A percentile compares a stretch with the other conserved stretches of the same genome.
Conservation (phyloP, 2,113 vertebrate species). For the Myxocyprinus asiaticus region DNA sequence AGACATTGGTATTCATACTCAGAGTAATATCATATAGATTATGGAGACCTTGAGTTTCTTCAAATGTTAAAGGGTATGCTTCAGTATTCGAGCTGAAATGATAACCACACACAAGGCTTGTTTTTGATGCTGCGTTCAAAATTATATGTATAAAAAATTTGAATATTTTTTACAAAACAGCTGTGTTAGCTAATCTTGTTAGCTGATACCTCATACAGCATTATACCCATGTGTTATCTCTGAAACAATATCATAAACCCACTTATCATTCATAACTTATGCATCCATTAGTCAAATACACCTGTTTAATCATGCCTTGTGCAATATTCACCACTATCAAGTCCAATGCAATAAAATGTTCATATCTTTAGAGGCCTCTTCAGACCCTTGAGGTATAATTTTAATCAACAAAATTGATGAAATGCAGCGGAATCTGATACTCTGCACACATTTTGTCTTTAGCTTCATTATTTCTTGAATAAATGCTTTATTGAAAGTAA, state of each 20-base stretch:
- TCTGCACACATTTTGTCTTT: neutral
- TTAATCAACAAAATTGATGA: constrained; percentile 30
- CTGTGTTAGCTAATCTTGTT: neutral
- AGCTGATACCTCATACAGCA: neutral
- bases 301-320: constrained; percentile 28
- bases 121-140: neutral
- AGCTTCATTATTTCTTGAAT: constrained; percentile 15
- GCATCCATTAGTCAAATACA: constrained; percentile 29
- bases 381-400: constrained; percentile 15
- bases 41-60: neutral
- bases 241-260: neutral
- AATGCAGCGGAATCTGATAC: neutral
- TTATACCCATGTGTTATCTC: neutral
- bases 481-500: constrained; percentile 1
- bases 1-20: neutral
- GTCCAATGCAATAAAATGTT: constrained; percentile 20
- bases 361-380: neutral
- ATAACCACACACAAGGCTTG: neutral
- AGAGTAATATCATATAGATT: neutral
- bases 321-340: constrained; percentile 17
- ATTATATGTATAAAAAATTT: neutral
- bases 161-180: neutral
- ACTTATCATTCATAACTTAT: constrained; percentile 27
- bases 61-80: neutral
- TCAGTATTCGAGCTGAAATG: neutral